phyloP scores from a whole-genome alignment of 2,888 invertebrate genomes.

The Metallyticus violacea region DNA sequence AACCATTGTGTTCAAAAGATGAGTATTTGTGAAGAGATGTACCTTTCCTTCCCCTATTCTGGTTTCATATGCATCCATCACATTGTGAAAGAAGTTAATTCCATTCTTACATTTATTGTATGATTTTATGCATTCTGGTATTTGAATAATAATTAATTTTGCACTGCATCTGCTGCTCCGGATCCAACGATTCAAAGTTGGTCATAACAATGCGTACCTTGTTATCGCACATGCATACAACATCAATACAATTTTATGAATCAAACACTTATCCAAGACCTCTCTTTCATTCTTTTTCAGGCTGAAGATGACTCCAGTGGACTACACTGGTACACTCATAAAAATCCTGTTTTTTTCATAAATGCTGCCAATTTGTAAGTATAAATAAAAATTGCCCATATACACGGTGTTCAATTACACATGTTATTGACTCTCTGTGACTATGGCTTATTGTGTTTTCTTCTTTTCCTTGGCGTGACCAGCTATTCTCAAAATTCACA shows the following conservation, averaged over 20 bases:
- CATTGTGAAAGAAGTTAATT: background rate
- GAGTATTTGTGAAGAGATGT: background rate
- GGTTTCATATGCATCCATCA: background rate
- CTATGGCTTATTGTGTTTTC: background rate
- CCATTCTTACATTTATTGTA: background rate
- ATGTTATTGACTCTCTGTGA: background rate
- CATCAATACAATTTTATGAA: too few relatives aligned
- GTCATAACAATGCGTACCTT: background rate
- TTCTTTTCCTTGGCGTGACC: background rate
- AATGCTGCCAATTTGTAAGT: background rate
- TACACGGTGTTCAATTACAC: background rate
- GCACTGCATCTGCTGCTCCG: background rate
- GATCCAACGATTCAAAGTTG: background rate
- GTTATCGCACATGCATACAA: background rate
- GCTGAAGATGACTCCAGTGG: too few relatives aligned
- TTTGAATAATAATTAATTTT: background rate
- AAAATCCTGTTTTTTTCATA: background rate
- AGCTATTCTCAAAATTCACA: background rate
- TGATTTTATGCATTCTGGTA: background rate
- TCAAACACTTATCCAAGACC: too few relatives aligned
- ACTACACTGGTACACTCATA: background rate
- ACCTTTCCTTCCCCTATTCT: background rate
- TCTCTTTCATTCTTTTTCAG: too few relatives aligned
- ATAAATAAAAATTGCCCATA: background rate
- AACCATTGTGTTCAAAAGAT: conserved; percentile 1